Evolutionary conservation across 2,113 vertebrate genomes (phyloP).

Genomic region (Oophaga pumilio): DNA sequence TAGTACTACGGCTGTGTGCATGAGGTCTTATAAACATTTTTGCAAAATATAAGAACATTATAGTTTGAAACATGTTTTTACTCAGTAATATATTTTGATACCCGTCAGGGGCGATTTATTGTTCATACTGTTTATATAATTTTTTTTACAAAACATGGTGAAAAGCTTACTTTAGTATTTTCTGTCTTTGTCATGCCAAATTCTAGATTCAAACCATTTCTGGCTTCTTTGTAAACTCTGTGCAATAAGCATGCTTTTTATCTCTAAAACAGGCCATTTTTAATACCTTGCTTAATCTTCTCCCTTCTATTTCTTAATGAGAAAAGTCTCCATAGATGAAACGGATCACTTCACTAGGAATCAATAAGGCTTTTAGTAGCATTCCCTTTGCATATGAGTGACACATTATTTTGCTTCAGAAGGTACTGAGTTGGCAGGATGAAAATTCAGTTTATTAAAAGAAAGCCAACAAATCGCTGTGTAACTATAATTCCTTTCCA

Average conservation of each 20-base stretch:
- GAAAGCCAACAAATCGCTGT: conserved; percentile 36
- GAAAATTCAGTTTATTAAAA: conserved; percentile 38
- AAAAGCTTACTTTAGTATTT: neutral
- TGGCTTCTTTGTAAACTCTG: neutral
- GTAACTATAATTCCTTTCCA: conserved; percentile 39
- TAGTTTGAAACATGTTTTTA: neutral
- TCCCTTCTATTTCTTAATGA: conserved; percentile 57
- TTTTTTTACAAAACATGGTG: neutral
- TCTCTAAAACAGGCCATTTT: conserved; percentile 43
- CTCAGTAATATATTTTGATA: neutral
- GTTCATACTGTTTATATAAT: neutral
- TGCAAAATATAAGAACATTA: too few relatives aligned
- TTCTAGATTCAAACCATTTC: conserved; percentile 10
- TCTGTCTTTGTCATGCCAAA: neutral
- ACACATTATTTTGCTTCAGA: conserved; percentile 48
- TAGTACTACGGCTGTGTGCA: too few relatives aligned
- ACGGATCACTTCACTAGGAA: conserved; percentile 54
- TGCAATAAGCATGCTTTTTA: conserved; percentile 44
- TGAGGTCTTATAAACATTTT: too few relatives aligned
- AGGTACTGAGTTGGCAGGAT: conserved; percentile 23
- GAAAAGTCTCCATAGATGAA: conserved; percentile 56
- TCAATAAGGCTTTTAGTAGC: conserved; percentile 58
- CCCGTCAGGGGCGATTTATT: neutral
- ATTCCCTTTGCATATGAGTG: conserved; percentile 57
- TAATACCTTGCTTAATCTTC: conserved; percentile 57